phyloP scores from a whole-genome alignment of 2,797 vertebrate genomes.

The Apodemus agrarius region DNA sequence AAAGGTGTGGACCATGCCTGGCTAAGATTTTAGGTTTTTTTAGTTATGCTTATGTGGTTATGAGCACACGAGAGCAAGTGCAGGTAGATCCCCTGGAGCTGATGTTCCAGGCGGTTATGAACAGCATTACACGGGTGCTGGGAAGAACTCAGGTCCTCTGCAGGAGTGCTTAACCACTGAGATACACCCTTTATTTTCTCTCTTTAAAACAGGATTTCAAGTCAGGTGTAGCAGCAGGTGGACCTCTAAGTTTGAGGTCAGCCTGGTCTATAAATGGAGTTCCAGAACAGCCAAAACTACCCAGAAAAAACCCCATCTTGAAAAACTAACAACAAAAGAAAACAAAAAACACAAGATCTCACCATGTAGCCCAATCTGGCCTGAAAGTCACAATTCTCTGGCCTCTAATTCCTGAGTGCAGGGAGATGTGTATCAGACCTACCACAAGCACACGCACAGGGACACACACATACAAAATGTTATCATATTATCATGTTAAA shows the following conservation, averaged over 20 bases:
- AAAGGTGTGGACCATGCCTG: neutral
- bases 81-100: neutral
- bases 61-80: neutral
- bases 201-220: neutral
- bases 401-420: neutral
- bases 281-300: neutral
- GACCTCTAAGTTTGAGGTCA: neutral
- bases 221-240: neutral
- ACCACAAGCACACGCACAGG: neutral
- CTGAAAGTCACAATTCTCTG: neutral
- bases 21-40: too few species aligned
- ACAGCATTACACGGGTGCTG: neutral
- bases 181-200: neutral
- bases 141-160: neutral
- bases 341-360: neutral
- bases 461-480: neutral
- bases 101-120: neutral
- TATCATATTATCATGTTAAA: slow-evolving; percentile 43
- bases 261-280: neutral
- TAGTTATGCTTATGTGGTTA: neutral
- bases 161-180: too few species aligned
- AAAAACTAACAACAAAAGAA: neutral
- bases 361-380: neutral
- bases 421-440: neutral
- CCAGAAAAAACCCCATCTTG: neutral